Evolutionary conservation across 1,140 invertebrate genomes (phyloP).

Genomic region (Odontomachus brunneus): DNA sequence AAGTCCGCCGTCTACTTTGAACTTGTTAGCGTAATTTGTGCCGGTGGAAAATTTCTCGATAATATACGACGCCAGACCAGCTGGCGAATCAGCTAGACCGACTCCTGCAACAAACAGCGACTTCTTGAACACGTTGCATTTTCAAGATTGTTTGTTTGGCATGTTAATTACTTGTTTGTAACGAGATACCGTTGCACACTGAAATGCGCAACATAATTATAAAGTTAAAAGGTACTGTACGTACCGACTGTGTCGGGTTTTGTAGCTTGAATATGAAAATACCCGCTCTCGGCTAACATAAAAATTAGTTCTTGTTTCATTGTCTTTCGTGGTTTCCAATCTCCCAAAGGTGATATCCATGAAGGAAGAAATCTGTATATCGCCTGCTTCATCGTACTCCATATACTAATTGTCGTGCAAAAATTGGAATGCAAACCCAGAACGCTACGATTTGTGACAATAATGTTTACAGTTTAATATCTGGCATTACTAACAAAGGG

Average conservation of each 20-base stretch:
- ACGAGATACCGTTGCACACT: no score
- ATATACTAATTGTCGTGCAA: constrained; percentile 80
- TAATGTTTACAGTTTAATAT: no score
- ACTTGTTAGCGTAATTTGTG: constrained; percentile 87
- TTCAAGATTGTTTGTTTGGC: no score
- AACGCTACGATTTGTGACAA: constrained; percentile 86
- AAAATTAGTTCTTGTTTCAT: constrained; percentile 83
- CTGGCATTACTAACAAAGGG: no score
- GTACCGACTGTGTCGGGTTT: constrained; percentile 96
- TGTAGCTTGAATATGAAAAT: constrained; percentile 93
- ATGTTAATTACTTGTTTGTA: no score
- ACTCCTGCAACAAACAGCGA: constrained; percentile 83
- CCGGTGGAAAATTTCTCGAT: constrained; percentile 94
- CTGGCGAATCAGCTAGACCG: constrained; percentile 89
- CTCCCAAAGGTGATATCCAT: constrained; percentile 86
- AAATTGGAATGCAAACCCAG: constrained; percentile 88
- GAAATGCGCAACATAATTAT: no score
- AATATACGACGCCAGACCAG: constrained; percentile 92
- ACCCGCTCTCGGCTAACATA: constrained; percentile 90
- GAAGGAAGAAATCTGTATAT: constrained; percentile 86
- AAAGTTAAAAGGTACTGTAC: constrained; percentile 55
- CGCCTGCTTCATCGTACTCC: constrained; percentile 82
- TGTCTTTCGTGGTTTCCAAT: constrained; percentile 88
- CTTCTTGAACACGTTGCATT: neutral
- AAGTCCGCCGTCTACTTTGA: constrained; percentile 91